phyloP scores from a whole-genome alignment of 2,888 invertebrate genomes.

The Pecten maximus region DNA sequence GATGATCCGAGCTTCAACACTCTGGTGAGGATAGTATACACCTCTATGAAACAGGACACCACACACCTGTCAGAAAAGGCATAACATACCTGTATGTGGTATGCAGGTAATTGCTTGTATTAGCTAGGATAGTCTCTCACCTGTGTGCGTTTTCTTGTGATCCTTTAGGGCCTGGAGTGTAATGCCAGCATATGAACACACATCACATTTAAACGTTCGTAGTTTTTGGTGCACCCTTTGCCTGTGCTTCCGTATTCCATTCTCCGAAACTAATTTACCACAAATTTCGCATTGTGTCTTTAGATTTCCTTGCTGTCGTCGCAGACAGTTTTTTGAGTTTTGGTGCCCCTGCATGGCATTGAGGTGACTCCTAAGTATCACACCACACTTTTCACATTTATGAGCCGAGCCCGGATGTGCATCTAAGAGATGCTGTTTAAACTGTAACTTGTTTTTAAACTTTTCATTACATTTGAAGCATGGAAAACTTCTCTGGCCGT shows the following conservation, averaged over 20 bases:
- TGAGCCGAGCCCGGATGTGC: slow-evolving; percentile 13
- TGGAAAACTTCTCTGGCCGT: background rate
- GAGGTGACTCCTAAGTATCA: background rate
- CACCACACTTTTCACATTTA: slow-evolving; percentile 45
- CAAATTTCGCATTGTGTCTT: background rate
- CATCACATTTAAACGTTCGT: slow-evolving; percentile 40
- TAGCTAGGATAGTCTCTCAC: background rate
- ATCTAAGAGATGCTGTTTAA: background rate
- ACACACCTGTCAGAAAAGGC: too few species aligned
- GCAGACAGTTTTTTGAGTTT: background rate
- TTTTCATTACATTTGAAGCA: slow-evolving; percentile 20
- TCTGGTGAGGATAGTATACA: too few species aligned
- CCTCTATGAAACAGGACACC: too few species aligned
- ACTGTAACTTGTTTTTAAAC: background rate
- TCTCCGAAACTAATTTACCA: background rate
- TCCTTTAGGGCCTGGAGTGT: slow-evolving; percentile 16
- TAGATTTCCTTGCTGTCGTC: background rate
- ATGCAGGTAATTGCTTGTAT: too few species aligned
- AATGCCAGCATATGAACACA: slow-evolving; percentile 44
- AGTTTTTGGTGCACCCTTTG: slow-evolving; percentile 44
- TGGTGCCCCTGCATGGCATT: background rate
- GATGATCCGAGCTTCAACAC: too few species aligned
- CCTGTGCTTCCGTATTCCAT: slow-evolving; percentile 35
- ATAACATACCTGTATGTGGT: too few species aligned
- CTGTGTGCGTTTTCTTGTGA: slow-evolving; percentile 46